Evolutionary conservation across 2,888 invertebrate species (phyloP), one percentile per base, ranked within the genome.

Genomic region (Drosophila bunnanda): DNA sequence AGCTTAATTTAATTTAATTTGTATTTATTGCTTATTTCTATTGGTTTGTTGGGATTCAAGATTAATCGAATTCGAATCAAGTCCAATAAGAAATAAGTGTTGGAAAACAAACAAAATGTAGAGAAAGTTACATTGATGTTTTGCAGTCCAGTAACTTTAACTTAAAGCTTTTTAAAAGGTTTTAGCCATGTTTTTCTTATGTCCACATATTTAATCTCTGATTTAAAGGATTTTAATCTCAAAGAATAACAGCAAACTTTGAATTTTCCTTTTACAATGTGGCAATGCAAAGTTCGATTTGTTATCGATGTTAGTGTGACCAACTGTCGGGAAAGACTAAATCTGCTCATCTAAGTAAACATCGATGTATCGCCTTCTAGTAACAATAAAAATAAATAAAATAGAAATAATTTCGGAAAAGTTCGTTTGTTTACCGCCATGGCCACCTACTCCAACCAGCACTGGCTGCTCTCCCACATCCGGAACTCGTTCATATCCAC

Each of bases 401-500:
- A 82, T 82, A 84, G 72, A 77, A 56, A 52, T 41, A 60, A 30
- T 17, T 57, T 4, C 8, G 60, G 57, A 64, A 62, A 48, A 48
- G 38, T 38, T 25, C 15, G 59, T 60, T 69, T 61, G 75, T 66
- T 76, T 60, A 69, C 53, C 43, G 58, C 34, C 39, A 98, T 98
- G 98, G 98, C 98, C 80, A 95, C 98, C 77, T 98, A 98, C 92
- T 98, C 98, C 92, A 97, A 98, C 93, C 96, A 96, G 92, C 96
- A 96, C 87, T 98, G 98, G 96, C 94, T 99, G 53, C 94, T 98
- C 57, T 96, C 97, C 69, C 97, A 98, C 92, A 97, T 98, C 79
- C 94, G 97, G 65, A 98, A 98, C 92, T 98, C 98, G 12, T 99
- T 98, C 93, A 97, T 98, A 90, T 97, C 97, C 28, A 97, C 98